Percentiles rank a stretch among this genome's conserved stretches.
Evolutionary conservation across 2,888 invertebrate genomes (phyloP).

Genomic region (Dryobota labecula): DNA sequence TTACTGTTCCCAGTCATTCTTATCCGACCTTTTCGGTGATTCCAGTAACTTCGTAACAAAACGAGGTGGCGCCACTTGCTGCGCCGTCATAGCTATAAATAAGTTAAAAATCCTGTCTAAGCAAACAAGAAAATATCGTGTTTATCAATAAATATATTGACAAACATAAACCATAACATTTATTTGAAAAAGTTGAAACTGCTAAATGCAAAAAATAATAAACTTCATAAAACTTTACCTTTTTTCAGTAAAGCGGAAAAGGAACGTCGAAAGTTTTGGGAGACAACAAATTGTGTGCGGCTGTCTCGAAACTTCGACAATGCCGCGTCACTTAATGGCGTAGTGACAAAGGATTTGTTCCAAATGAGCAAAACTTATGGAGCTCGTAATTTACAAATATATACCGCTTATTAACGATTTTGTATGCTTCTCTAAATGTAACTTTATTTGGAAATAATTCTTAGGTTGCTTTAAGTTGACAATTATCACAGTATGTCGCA

Average conservation of each 20-base stretch:
- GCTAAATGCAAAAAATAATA: conserved; percentile 40
- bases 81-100: too few relatives aligned
- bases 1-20: too few relatives aligned
- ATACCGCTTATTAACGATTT: conserved; percentile 20
- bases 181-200: conserved; percentile 29
- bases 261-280: conserved; percentile 51
- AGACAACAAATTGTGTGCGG: conserved; percentile 58
- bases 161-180: neutral
- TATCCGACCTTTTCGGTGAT: too few relatives aligned
- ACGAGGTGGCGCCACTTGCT: too few relatives aligned
- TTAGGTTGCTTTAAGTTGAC: neutral
- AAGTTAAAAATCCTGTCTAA: too few relatives aligned
- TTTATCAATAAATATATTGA: neutral
- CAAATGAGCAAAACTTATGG: conserved; percentile 40
- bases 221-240: conserved; percentile 36
- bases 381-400: conserved; percentile 5
- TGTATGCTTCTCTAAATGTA: conserved; percentile 9
- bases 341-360: conserved; percentile 29
- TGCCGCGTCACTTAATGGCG: conserved; percentile 48
- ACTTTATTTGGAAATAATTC: neutral
- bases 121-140: neutral
- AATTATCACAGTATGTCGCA: neutral
- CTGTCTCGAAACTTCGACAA: conserved; percentile 56
- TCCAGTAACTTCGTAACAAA: too few relatives aligned
- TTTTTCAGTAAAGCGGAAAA: conserved; percentile 33